Evolutionary conservation across 1,140 invertebrate species (phyloP), one percentile per base, ranked within the genome.

Genomic region (Pemphigus obesinymphae): DNA sequence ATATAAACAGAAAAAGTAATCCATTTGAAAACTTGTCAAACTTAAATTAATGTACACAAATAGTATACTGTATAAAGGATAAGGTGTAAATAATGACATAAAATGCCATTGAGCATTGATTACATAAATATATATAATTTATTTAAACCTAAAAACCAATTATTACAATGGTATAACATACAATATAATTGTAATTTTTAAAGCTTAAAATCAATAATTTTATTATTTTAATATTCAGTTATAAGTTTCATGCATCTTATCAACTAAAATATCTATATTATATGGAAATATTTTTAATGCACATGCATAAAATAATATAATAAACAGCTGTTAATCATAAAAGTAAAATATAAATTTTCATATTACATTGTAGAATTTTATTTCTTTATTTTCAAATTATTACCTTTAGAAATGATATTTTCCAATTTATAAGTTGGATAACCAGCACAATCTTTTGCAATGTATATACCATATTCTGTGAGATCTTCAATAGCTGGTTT

Each of bases 341-440:
- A 58, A 58, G 58, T 37, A 78, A 40, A 80, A 58, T 31, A 11
- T 70, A 55, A 50, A 26, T 31, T 40, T 23, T 55, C 31, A 10
- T 78, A 78, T 53, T 78, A 76, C 20, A 58, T 6, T 45, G 5
- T 45, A 55, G 3, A 8, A 43, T 43, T 23, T 45, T 2, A 70
- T 43, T 45, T 17, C 8, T 10, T 76, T 34, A 37, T 17, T 34
- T 37, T 34, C 17, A 37, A 70, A 50, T 73, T 80, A 45, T 84
- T 87, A 90, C 90, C 89, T 83, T 88, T 88, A 23, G 89, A 87
- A 45, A 88, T 87, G 76, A 88, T 88, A 85, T 91, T 92, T 85
- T 93, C 91, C 83, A 97, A 88, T 84, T 89, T 89, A 87, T 94
- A 96, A 63, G 92, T 92, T 55, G 92, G 91, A 85, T 91, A 91